Conservation (phyloP, 2,113 vertebrate genomes). For the Collichthys lucidus region DNA sequence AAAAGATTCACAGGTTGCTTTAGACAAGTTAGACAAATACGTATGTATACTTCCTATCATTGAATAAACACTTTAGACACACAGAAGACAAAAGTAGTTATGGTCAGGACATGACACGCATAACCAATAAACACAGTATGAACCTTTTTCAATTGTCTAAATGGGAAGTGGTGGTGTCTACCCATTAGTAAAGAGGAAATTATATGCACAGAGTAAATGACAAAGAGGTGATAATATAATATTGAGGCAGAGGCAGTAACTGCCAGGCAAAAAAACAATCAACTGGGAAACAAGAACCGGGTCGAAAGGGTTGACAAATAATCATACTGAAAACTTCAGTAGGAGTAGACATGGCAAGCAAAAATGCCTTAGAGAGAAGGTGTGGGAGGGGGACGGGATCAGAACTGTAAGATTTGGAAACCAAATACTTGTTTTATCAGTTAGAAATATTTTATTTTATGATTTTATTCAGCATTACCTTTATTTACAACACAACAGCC, state of each 20-base stretch:
- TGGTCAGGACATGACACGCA: neutral
- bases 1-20: neutral
- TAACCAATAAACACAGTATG: neutral
- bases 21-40: neutral
- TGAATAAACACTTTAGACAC: neutral
- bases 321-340: constrained; percentile 1
- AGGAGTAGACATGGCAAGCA: neutral
- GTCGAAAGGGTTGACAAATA: constrained; percentile 2
- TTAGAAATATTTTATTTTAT: neutral
- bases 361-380: neutral
- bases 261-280: constrained; percentile 9
- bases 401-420: neutral
- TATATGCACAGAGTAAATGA: neutral
- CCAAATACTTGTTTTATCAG: neutral
- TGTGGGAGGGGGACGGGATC: neutral
- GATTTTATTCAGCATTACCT: neutral
- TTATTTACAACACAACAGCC: neutral
- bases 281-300: constrained; percentile 18
- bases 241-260: neutral
- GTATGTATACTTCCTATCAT: neutral
- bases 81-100: neutral
- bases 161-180: neutral
- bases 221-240: too few species aligned
- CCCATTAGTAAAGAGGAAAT: constrained; percentile 21
- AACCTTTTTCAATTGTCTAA: neutral